Evolutionary conservation across 37 sponge, comb jelly and placozoan species (phyloP).

Genomic region (Spongia lamella): DNA sequence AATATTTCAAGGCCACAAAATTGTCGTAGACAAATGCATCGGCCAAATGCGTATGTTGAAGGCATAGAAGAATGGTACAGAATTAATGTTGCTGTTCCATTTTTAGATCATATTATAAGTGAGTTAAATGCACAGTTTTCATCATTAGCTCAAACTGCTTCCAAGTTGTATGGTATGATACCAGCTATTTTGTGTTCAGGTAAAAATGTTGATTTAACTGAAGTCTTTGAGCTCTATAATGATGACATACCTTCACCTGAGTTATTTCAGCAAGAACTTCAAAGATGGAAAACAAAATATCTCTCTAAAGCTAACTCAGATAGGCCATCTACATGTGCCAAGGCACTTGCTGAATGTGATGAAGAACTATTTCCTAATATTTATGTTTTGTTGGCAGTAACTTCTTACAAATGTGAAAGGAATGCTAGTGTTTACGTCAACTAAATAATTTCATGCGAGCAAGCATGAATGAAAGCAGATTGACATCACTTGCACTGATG

Average conservation of each 20-base stretch:
- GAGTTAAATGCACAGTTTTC: constrained; percentile 8
- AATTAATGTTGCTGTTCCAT: constrained; percentile 20
- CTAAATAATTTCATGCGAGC: constrained; percentile 33
- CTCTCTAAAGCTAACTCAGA: not conserved
- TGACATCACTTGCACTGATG: constrained; percentile 46
- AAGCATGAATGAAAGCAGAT: constrained; percentile 27
- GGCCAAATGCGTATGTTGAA: constrained; percentile 6
- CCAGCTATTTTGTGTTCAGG: not conserved
- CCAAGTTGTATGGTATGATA: not conserved
- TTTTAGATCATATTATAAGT: constrained; percentile 13
- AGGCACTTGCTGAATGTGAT: constrained; percentile 43
- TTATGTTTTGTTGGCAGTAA: constrained; percentile 30
- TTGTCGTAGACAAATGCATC: constrained; percentile 5
- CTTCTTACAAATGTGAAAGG: constrained; percentile 17
- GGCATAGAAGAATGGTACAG: not conserved
- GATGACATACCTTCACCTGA: constrained; percentile 33
- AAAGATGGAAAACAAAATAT: constrained; percentile 22
- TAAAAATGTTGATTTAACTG: constrained; percentile 3
- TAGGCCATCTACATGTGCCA: constrained; percentile 20
- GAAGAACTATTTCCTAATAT: constrained; percentile 31
- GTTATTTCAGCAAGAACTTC: constrained; percentile 11
- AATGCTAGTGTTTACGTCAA: constrained; percentile 20
- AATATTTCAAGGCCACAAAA: constrained; percentile 1
- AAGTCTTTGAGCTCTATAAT: not conserved
- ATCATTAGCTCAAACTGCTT: not conserved